These are phyloP conservation scores for Triplophysa tibetana DNA, from an alignment of 2,113 vertebrate species.

Conservation along the genomic window DNA sequence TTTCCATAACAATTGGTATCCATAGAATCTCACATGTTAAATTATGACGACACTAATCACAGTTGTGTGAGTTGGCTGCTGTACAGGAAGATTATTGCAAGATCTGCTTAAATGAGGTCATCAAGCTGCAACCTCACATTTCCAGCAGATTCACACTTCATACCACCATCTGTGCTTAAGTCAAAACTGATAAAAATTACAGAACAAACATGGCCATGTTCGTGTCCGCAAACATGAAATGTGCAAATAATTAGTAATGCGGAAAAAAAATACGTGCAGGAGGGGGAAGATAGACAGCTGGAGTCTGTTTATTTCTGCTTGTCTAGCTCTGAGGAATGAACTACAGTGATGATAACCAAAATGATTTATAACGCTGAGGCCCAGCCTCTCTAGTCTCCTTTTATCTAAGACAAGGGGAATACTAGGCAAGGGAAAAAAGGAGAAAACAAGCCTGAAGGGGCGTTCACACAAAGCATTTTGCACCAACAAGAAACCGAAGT, in stretches of 20 bases:
- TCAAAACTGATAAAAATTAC: background rate
- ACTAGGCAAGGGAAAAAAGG: background rate
- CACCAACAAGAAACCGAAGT: too few species aligned
- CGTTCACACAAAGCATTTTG: background rate
- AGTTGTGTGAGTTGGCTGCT: background rate
- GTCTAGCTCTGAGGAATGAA: constrained; percentile 16
- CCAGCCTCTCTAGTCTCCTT: constrained; percentile 1
- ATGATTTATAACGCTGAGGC: constrained; percentile 26
- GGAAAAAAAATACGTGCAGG: background rate
- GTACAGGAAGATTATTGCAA: constrained; percentile 27
- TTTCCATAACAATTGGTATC: too few species aligned
- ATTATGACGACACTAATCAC: background rate
- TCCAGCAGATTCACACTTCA: constrained; percentile 5
- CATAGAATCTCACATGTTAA: background rate
- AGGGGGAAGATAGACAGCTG: constrained; percentile 8
- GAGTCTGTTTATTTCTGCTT: constrained; percentile 20
- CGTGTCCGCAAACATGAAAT: constrained; percentile 29
- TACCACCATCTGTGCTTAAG: background rate
- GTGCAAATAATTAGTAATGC: constrained; percentile 19
- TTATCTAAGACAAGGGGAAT: constrained; percentile 15
- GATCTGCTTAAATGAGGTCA: constrained; percentile 22
- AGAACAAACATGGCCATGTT: constrained; percentile 10
- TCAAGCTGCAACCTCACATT: constrained; percentile 15
- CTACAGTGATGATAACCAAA: constrained; percentile 8
- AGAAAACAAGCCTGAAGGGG: background rate